Evolutionary conservation across 2,113 vertebrate genomes (phyloP).

Genomic region (human): DNA sequence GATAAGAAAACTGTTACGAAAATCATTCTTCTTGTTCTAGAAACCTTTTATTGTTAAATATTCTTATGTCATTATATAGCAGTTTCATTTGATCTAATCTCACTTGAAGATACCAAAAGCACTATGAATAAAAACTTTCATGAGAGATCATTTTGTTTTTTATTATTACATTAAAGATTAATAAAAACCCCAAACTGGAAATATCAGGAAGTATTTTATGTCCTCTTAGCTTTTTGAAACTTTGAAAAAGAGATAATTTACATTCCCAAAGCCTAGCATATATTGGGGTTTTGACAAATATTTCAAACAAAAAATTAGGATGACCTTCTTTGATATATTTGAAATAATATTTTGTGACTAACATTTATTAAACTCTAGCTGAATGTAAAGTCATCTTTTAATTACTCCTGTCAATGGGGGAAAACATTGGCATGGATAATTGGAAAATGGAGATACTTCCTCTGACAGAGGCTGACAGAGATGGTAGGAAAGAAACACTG

Average conservation of each 20-base stretch:
- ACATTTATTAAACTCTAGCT: slow-evolving; percentile 34
- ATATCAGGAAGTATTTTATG: slow-evolving; percentile 4
- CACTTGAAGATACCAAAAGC: neutral
- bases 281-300: neutral
- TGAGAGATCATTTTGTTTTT: slow-evolving; percentile 27
- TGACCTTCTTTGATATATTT: slow-evolving; percentile 35
- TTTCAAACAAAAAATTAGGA: slow-evolving; percentile 29
- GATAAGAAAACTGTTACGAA: slow-evolving; percentile 2
- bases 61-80: neutral
- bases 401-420: neutral
- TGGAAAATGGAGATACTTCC: slow-evolving; percentile 18
- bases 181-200: neutral
- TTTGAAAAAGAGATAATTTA: slow-evolving; percentile 37
- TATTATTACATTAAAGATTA: neutral
- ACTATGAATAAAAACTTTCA: neutral
- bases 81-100: slow-evolving; percentile 44
- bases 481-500: neutral
- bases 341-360: slow-evolving; percentile 38
- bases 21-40: neutral
- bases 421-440: neutral
- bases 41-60: slow-evolving; percentile 26
- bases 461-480: neutral
- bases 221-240: slow-evolving; percentile 43
- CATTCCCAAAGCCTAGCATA: neutral
- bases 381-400: slow-evolving; percentile 29